Base-by-base conservation (phyloP, 1,140 invertebrate species). In the Asobara japonica region DNA sequence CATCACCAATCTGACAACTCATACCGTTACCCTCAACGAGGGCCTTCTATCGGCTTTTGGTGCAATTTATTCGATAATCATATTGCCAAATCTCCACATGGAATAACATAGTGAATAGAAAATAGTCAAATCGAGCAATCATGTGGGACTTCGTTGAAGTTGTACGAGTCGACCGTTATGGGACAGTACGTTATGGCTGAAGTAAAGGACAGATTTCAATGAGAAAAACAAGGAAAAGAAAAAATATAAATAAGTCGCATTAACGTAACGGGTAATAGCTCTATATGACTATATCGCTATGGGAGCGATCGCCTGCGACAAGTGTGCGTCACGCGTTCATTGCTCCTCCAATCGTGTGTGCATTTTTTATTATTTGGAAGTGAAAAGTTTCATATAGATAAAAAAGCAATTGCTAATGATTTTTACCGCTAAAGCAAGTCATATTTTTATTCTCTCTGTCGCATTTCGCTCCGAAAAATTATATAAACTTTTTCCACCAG, bases 181-280 rank as follows among this genome's bases (percentile, higher is more conserved):
- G 69, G 74, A 73, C 81, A 82, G 79, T 84, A 84, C 83, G 84
- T 85, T 87, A 86, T 81, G 73, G 76, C 75, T 77, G 77, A 69
- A 75, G 80, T 74, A 76, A 74, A 72, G 78, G n/a, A n/a, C n/a
- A n/a, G n/a, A n/a, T n/a, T n/a, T n/a, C n/a, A n/a, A 45, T 3
- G 41, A 45, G 25, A 41, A 74, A 77, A 74, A 74, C 80, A 80
- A 29, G 29, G n/a, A 62, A 62, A 30, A 18, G 18, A 2, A 30
- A 31, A 61, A 61, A 56, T 8, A 56, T 4, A 84, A 82, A 82
- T 84, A 82, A 83, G 78, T 72, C 77, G 74, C 79, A 87, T 87
- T 87, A 87, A 84, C 76, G 82, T 87, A 87, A 87, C 86, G 86
- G 86, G 77, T 77, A 74, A 69, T 65, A 64, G 77, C 65, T 72